Evolutionary conservation across 2,113 vertebrate species (phyloP), one percentile per base, ranked within the genome.

Genomic region (Nothocercus julius): DNA sequence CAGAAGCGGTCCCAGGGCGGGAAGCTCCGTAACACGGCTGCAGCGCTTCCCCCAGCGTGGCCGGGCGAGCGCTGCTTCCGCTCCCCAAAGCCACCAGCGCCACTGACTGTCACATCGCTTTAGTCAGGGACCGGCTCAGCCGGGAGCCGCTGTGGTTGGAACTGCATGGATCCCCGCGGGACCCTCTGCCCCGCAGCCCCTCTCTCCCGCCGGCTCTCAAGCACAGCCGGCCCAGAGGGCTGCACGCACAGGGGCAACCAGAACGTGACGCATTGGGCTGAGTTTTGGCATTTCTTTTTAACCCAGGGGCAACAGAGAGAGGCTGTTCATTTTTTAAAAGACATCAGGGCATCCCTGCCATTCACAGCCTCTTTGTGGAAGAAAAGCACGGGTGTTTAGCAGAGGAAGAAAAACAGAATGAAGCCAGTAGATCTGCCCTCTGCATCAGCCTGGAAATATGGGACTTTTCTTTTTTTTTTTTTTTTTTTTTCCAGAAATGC

Each of bases 91-190:
- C 59, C 1, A n/a, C n/a, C n/a, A n/a, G n/a, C n/a, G 53, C 90
- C 93, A 68, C 91, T 95, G 66, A 69, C 78, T 95, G 91, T 97
- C 93, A 91, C 90, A 56, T 91, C 15, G 0, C 73, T 36, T 96
- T 79, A 94, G 85, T 44, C 24, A 8, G 80, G 76, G 54, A 54
- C 64, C 87, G 17, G 62, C 9, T 68, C 1, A 0, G 86, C 91
- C 4, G 0, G 40, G 42, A 93, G 64, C 85, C 18, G 28, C 53
- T 24, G 19, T 56, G 82, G 64, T 3, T 63, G 61, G 51, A 67
- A 67, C 90, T 16, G 42, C 69, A 66, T 81, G 6, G 82, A 81
- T 83, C 42, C 77, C 77, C 54, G 34, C 0, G 0, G 81, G 69
- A 67, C 66, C 80, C 51, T 16, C 54, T 10, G 54, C 27, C 27